Percentiles rank a stretch among this genome's conserved stretches.
These are phyloP conservation scores for Piprites chloris DNA, from an alignment of 2,113 vertebrate genomes.

Conservation along the genomic window DNA sequence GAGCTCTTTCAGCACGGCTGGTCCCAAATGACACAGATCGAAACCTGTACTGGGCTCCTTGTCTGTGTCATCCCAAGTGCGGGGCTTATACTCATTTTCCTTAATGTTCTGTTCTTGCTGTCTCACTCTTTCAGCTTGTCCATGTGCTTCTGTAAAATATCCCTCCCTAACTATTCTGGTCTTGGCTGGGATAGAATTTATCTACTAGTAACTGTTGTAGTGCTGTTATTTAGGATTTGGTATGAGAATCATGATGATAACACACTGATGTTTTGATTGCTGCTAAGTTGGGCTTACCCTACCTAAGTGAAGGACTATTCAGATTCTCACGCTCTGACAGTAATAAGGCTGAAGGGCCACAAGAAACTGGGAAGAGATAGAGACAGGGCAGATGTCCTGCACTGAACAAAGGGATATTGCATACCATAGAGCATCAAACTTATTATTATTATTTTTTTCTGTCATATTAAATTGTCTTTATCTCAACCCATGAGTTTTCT, in stretches of 20 bases:
- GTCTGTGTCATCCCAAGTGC: neutral
- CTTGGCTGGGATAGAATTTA: neutral
- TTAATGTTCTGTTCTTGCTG: neutral
- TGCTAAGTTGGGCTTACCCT: neutral
- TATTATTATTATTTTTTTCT: neutral
- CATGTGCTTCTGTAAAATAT: neutral
- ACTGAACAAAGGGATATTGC: neutral
- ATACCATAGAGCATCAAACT: neutral
- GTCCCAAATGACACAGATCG: fast-evolving
- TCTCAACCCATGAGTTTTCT: neutral
- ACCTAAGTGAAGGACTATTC: neutral
- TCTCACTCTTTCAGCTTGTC: neutral
- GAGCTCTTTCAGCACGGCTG: neutral
- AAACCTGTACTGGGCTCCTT: neutral
- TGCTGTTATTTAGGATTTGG: neutral
- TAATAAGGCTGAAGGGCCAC: neutral
- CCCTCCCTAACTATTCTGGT: neutral
- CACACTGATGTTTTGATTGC: neutral
- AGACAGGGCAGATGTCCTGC: neutral
- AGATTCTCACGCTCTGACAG: neutral
- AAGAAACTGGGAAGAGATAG: neutral
- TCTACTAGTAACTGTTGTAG: neutral
- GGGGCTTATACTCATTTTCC: neutral
- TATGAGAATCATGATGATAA: no score
- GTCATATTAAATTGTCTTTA: neutral